Base-by-base conservation (phyloP, 2,797 vertebrate species). In the Hypotaenidia okinawae region DNA sequence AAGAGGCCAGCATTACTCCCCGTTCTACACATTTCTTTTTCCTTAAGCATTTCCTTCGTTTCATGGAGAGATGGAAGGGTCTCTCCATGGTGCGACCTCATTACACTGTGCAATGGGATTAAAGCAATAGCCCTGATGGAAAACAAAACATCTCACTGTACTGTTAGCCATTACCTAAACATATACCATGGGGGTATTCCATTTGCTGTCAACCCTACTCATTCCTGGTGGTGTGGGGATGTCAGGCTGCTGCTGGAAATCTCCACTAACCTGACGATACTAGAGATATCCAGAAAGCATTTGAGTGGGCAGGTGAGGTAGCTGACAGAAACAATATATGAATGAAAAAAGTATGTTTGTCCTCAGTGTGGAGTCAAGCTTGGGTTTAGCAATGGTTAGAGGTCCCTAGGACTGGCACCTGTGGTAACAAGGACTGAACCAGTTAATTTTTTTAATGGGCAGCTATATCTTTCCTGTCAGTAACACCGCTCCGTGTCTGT, bases 401-500 rank as follows among this genome's bases (percentile, higher is more conserved):
- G 35, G 23, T 88, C 70, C 70, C 57, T 68, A 93, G 80, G 69
- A 33, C 63, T 95, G 83, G 27, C 83, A 77, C 35, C 83, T 83
- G 58, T 87, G 88, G 84, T 95, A 94, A 83, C 19, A 70, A 74
- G 59, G 55, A 84, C 52, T 75, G 30, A 81, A 45, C 15, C 58
- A 86, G 28, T 82, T 5, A 84, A n/a, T 90, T 58, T 85, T 94
- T 79, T 72, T 70, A 67, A 51, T 43, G n/a, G 33, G 11, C 16
- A 58, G 27, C 33, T 68, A 1, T 58, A 39, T 78, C 90, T 92
- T 95, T 87, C 49, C 28, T 89, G 51, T 59, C 59, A 74, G 61
- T 97, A 93, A 96, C 75, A 41, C 75, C 39, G 32, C 37, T 90
- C 69, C 19, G 1, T 93, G 75, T 98, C 68, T 69, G 83, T 96